Base-by-base conservation (phyloP, 1,140 invertebrate species). In the Pseudobourletiella spinata region DNA sequence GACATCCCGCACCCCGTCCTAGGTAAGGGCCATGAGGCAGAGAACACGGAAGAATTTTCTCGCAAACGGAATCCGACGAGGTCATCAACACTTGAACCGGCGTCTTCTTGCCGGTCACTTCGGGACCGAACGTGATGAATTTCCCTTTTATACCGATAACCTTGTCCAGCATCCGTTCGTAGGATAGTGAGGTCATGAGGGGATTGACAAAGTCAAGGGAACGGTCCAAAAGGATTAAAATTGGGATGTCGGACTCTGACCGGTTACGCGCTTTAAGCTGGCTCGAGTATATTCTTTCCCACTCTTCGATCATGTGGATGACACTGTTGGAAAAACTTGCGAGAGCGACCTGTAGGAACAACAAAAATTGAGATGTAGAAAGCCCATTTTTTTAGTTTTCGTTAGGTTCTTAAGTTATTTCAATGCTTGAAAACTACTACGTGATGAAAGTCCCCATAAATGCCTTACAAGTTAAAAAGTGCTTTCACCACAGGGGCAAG, bases 131-230 rank as follows among this genome's bases (percentile, higher is more conserved):
- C 61, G 86, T 80, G 60, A 92, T 77, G 69, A 83, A 78, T 2
- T 88, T 89, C 70, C 84, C 84, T 39, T 83, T 85, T 18, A 95
- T 87, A 3, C 84, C 82, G 70, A 94, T 89, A 25, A 89, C 84
- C 77, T 98, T 94, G 76, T 91, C 84, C 18, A 98, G 73, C n/a
- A 98, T 76, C 11, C 91, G 91, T 66, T 91, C 84, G 74, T 98
- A 98, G 1, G 91, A 94, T n/a, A 92, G 83, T 44, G 92, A 91
- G 1, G 91, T 93, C 42, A 97, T 77, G 15, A 98, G 74, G 43
- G 86, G 81, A 8, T 91, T 87, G 2, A 86, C 81, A 75, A 89
- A 87, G 78, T 98, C 95, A 66, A 89, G 81, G 75, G 85, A 85
- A 63, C 89, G 77, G 71, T 93, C 89, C 66, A 92, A 66, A 16